Base-by-base conservation (phyloP, 2,113 vertebrate genomes). In the Lepisosteus oculatus region DNA sequence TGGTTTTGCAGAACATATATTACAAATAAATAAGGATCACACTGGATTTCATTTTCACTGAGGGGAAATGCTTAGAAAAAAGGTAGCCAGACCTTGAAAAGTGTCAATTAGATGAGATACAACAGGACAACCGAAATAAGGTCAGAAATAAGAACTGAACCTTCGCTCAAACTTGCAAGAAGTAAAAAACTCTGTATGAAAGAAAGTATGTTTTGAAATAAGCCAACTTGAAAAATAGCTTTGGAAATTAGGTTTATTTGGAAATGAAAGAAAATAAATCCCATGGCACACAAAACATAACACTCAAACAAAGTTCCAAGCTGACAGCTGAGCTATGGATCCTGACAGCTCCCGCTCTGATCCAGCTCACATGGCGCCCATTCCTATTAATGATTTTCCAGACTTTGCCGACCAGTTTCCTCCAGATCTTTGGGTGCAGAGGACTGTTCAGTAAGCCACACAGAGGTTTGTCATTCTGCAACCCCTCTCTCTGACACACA, bases 171-270 rank as follows among this genome's bases (percentile, higher is more conserved):
- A 51, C 4, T 51, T 6, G 8, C 47, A 51, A 51, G 5, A 51
- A 51, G 47, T 5, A 51, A 51, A 51, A 5, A 5, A 51, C 0
- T 0, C 8, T 51, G 47, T 9, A 51, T 51, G 47, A 51, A 51
- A 51, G 47, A 51, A 9, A 51, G 8, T 6, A 51, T 6, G 8
- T 51, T 29, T 29, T 29, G 17, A 51, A 51, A 51, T 51, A 51
- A 51, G 8, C 47, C 47, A 51, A 51, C 47, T 51, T 51, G 5
- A 51, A 5, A 51, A 5, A 59, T 13, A n/a, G 14, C 14, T n/a
- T 59, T 59, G 14, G 6, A 59, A 59, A 59, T 59, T 59, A 59
- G 56, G 56, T 12, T 59, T 59, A 59, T 59, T 59, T 59, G 56
- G 13, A 6, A 59, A 59, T 59, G 56, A 59, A 14, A 51, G 47